Conservation (phyloP, 2,888 invertebrate species). For the Machimus rusticus region DNA sequence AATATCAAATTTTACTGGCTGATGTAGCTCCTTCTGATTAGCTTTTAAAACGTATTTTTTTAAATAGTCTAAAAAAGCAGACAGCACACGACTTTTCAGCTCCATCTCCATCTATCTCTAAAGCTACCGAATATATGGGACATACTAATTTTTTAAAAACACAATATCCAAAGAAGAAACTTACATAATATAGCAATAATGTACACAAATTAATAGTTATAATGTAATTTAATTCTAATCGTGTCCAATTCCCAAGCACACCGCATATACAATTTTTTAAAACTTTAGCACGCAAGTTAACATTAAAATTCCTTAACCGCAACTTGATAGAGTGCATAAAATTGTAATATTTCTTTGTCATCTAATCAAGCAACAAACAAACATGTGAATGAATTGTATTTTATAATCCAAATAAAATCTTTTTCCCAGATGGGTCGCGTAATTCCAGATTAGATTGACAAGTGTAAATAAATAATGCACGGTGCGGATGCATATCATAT, state of each 20-base stretch:
- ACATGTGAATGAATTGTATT: background rate
- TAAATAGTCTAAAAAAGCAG: too few relatives aligned
- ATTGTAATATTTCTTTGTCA: too few relatives aligned
- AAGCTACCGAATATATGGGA: too few relatives aligned
- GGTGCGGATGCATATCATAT: background rate
- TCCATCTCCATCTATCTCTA: too few relatives aligned
- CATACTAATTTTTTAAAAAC: too few relatives aligned
- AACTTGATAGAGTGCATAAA: too few relatives aligned
- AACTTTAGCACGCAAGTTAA: background rate
- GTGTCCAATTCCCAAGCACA: background rate
- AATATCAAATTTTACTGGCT: background rate
- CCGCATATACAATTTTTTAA: background rate
- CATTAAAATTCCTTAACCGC: too few relatives aligned
- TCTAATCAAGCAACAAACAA: background rate
- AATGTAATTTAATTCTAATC: background rate
- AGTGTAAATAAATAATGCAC: background rate
- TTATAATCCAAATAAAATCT: background rate
- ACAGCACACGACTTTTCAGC: too few relatives aligned
- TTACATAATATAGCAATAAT: too few relatives aligned
- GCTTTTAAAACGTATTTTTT: too few relatives aligned
- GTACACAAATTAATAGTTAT: background rate
- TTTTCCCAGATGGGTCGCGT: background rate
- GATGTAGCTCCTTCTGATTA: too few relatives aligned
- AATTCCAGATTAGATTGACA: background rate
- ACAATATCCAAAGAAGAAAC: too few relatives aligned